A percentile compares a stretch with the other conserved stretches of the same genome.
phyloP scores from a whole-genome alignment of 2,113 vertebrate species.

The Puffinus mauretanicus region DNA sequence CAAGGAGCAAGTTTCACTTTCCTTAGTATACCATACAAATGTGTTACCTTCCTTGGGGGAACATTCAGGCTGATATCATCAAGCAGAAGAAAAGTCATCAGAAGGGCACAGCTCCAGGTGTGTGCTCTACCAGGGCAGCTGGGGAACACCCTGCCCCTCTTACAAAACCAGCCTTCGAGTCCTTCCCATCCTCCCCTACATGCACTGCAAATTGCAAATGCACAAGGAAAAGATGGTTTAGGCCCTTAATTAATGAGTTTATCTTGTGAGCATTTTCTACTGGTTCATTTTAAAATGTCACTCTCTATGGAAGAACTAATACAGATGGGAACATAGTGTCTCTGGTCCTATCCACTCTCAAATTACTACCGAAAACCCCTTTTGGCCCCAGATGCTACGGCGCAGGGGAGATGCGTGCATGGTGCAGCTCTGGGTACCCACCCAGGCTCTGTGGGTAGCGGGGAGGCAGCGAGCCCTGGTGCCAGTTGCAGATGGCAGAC shows the following conservation, averaged over 20 bases:
- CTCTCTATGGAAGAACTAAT: not conserved
- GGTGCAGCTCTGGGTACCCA: not conserved
- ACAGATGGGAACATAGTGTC: not conserved
- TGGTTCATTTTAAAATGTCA: not conserved
- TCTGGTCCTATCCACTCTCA: not conserved
- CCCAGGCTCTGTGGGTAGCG: not conserved
- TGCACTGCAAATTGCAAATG: not conserved
- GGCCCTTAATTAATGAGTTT: not conserved
- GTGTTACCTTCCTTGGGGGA: not conserved
- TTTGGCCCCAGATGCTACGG: not conserved
- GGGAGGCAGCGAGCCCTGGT: not conserved
- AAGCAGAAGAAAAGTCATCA: not conserved
- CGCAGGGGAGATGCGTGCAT: accelerated
- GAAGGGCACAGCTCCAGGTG: not conserved
- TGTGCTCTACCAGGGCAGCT: not conserved
- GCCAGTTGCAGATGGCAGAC: not conserved
- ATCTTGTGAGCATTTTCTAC: not conserved
- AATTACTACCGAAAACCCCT: not conserved
- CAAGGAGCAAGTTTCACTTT: not conserved
- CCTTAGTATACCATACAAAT: not conserved
- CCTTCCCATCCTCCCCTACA: not conserved
- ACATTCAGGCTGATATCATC: not conserved
- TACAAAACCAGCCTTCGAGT: not conserved
- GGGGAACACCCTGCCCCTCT: not conserved
- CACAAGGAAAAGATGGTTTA: not conserved